Percentiles rank a stretch among this genome's conserved stretches.
Conservation (phyloP, 2,888 invertebrate species). For the Phaonia tiefii region DNA sequence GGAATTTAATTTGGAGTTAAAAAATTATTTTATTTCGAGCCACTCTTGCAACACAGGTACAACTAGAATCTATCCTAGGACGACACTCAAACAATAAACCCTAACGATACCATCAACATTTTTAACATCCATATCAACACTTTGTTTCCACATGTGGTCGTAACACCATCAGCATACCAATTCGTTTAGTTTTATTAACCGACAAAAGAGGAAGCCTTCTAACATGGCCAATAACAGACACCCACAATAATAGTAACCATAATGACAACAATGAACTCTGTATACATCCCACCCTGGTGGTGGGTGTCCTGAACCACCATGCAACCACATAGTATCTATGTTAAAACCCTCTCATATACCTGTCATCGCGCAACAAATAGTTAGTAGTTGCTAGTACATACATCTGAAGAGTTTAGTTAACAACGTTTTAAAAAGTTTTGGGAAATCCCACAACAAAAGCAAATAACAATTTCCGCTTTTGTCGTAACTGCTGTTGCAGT, state of each 20-base stretch:
- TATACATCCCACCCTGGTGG: not conserved
- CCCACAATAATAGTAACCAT: conserved; percentile 1
- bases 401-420: too few species aligned
- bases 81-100: conserved; percentile 11
- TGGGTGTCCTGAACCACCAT: not conserved
- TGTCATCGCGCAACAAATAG: not conserved
- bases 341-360: conserved; percentile 22
- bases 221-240: too few species aligned
- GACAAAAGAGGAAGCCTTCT: too few species aligned
- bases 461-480: conserved; percentile 15
- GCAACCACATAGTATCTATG: not conserved
- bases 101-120: conserved; percentile 22
- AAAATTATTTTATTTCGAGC: too few species aligned
- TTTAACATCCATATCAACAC: not conserved
- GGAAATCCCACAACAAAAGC: not conserved
- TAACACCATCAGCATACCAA: not conserved
- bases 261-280: conserved; percentile 17
- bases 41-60: too few species aligned
- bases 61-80: not conserved
- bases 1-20: too few species aligned
- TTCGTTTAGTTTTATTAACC: conserved; percentile 1
- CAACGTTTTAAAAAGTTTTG: not conserved
- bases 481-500: too few species aligned
- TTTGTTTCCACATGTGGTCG: not conserved
- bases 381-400: not conserved